These are phyloP conservation scores for Glyphotaelius pellucidus DNA, from an alignment of 2,888 invertebrate species.

Conservation along the genomic window DNA sequence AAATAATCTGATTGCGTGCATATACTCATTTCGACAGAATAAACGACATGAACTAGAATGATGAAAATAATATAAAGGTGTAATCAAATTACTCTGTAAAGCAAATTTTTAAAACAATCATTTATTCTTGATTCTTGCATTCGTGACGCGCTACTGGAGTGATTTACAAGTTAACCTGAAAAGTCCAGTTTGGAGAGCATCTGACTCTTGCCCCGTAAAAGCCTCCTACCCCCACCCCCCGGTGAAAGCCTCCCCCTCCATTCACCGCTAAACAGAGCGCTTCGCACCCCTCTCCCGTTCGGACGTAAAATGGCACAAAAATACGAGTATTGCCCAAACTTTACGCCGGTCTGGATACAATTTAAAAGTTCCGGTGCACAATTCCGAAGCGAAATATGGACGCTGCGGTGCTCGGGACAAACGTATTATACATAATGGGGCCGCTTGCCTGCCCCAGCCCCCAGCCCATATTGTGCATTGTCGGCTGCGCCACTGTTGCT, in stretches of 20 bases:
- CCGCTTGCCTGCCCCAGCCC: constrained; percentile 26
- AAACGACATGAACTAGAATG: neutral
- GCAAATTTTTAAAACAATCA: neutral
- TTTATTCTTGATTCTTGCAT: neutral
- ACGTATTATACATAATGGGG: constrained; percentile 61
- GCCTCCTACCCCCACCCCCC: neutral
- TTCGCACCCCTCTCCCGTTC: constrained; percentile 17
- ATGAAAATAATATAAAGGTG: neutral
- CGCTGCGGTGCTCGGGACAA: constrained; percentile 63
- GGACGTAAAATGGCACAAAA: constrained; percentile 66
- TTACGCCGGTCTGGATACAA: constrained; percentile 66
- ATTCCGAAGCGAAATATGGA: constrained; percentile 65
- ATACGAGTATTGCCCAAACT: constrained; percentile 66
- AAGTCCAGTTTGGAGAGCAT: constrained; percentile 40
- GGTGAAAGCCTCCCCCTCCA: constrained; percentile 1
- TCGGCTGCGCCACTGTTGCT: constrained; percentile 8
- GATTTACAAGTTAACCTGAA: constrained; percentile 11
- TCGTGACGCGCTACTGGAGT: neutral
- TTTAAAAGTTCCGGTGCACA: constrained; percentile 66
- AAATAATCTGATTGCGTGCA: too few relatives aligned
- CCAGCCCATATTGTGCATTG: constrained; percentile 34
- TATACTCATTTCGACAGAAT: too few relatives aligned
- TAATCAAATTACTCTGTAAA: neutral
- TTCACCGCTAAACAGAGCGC: constrained; percentile 42
- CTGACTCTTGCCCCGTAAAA: constrained; percentile 49